Base-by-base conservation (phyloP, 2,113 vertebrate species). In the Theropithecus gelada region DNA sequence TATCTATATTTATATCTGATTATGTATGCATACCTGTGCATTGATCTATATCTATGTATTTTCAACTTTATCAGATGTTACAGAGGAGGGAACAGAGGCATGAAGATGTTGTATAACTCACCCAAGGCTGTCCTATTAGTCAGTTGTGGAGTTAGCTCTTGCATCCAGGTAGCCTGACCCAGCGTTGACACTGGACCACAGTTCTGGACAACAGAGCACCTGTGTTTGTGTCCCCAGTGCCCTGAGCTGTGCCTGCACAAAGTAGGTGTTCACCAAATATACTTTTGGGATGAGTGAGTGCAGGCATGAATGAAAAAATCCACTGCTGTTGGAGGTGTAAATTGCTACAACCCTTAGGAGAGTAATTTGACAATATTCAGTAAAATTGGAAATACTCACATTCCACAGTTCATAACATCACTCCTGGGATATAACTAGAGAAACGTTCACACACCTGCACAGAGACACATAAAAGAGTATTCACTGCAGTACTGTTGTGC, bases 361-460 rank as follows among this genome's bases (percentile, higher is more conserved):
- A 92, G 45, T 12, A n/a, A 50, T 30, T 57, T 25, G 27, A 17
- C 27, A 20, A 27, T 7, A 38, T 0, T 5, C 35, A 89, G 64
- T 50, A 11, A 59, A 57, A 66, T 2, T 22, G 27, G 16, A 55
- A 84, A 48, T 12, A 55, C 57, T 57, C 25, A 9, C 32, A 23
- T 6, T 73, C 38, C 48, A 8, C 2, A n/a, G 35, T 35, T 40
- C 14, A 0, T 18, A 32, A 32, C 1, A 0, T 16, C 7, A 0
- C 43, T 43, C 17, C 8, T 4, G 10, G 80, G 55, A 20, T 13
- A 2, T 1, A 5, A 20, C 8, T 12, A 35, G 70, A 32, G n/a
- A 81, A 70, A 57, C 20, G 11, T 5, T 13, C 30, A 30, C 2
- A 7, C 16, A 0, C 72, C n/a, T 32, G 45, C 45, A 48, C 1